Percentiles rank a stretch among this genome's conserved stretches.
phyloP scores from a whole-genome alignment of 2,113 vertebrate genomes.

The Psittacula cyanocephala region DNA sequence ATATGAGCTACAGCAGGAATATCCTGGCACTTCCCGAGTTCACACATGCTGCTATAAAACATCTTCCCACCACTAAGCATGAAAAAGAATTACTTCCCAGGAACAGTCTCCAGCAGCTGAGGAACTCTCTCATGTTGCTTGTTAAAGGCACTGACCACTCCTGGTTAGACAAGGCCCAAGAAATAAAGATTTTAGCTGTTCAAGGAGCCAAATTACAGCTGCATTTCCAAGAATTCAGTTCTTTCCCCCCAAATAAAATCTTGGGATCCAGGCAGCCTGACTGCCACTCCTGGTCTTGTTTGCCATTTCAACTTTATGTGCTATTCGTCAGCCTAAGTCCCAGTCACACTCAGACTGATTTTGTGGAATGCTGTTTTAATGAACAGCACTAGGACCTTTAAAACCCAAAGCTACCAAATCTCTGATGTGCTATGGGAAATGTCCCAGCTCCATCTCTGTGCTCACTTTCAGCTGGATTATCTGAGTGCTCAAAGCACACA shows the following conservation, averaged over 20 bases:
- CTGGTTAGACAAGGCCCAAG: neutral
- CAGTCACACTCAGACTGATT: neutral
- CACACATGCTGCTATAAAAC: neutral
- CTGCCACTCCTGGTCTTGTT: neutral
- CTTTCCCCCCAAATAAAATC: neutral
- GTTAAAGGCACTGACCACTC: neutral
- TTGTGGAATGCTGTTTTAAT: neutral
- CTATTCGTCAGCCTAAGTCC: neutral
- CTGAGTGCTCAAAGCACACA: neutral
- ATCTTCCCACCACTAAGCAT: neutral
- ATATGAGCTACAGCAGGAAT: neutral
- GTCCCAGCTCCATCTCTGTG: neutral
- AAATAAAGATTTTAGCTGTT: neutral
- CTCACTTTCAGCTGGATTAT: neutral
- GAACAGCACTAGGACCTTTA: neutral
- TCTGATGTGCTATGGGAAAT: neutral
- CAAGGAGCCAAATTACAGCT: neutral
- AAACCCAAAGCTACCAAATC: neutral
- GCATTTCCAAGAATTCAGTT: neutral
- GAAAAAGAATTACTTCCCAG: neutral
- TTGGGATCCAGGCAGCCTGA: rapidly evolving
- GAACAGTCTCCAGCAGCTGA: neutral
- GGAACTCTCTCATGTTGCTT: neutral
- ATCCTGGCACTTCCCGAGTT: neutral
- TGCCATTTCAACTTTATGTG: neutral